Evolutionary conservation across 2,113 vertebrate species (phyloP).

Genomic region (Eptatretus burgeri): DNA sequence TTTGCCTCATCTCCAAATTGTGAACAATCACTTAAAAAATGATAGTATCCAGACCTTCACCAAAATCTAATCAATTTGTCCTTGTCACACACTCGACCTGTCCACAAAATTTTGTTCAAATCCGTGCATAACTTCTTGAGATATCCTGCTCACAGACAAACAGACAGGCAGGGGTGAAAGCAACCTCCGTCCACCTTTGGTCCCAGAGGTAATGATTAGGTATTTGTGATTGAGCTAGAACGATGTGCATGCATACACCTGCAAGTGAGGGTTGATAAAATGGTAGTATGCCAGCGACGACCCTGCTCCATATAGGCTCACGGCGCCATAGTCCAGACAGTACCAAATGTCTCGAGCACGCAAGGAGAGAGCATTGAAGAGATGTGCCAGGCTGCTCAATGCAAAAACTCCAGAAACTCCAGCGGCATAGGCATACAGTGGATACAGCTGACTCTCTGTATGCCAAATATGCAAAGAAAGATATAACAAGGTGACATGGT

Average conservation of each 20-base stretch:
- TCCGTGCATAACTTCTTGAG: too few relatives aligned
- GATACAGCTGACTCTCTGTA: not conserved
- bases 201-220: too few relatives aligned
- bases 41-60: too few relatives aligned
- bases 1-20: too few relatives aligned
- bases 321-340: constrained; percentile 30
- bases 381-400: constrained; percentile 31
- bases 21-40: too few relatives aligned
- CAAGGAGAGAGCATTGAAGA: constrained; percentile 29
- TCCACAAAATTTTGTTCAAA: too few relatives aligned
- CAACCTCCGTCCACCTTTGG: too few relatives aligned
- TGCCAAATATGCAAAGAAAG: not conserved
- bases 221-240: not conserved
- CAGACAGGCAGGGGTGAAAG: too few relatives aligned
- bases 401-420: constrained; percentile 25
- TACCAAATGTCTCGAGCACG: constrained; percentile 28
- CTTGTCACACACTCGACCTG: too few relatives aligned
- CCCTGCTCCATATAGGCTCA: constrained; percentile 27
- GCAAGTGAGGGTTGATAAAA: constrained; percentile 22
- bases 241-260: not conserved
- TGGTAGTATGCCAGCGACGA: constrained; percentile 29
- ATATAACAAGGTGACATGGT: too few relatives aligned
- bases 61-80: too few relatives aligned
- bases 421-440: constrained; percentile 23
- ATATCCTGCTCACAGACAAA: too few relatives aligned